Base-by-base conservation (phyloP, 2,888 invertebrate species). In the Seira ritae region DNA sequence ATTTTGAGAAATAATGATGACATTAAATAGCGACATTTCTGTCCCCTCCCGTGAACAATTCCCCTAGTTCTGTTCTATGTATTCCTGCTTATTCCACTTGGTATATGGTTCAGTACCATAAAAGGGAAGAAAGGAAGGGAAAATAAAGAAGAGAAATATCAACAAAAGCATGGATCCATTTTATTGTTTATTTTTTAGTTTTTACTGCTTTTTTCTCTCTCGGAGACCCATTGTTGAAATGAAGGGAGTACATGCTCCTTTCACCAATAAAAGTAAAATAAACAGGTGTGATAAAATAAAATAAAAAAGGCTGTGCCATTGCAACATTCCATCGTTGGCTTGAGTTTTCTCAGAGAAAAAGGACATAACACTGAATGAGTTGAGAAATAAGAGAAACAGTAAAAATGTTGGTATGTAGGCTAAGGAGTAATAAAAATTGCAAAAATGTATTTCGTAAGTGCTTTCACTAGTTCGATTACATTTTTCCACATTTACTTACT, bases 181-280 rank as follows among this genome's bases (percentile, higher is more conserved):
- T 74, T 20, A 60, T 62, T 73, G 65, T 84, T 46, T 87, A 77
- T 68, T 86, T 92, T 93, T 60, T 94, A 97, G 98, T 23, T 72
- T 72, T 62, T 71, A 71, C 55, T 55, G n/a, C 24, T 17, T 31
- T 60, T 24, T 62, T 60, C 15, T 20, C 15, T 15, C 17, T 46
- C 50, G 19, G 37, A 12, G 24, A n/a, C 62, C 19, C 19, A 65
- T 73, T 62, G 23, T 31, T 42, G 17, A 10, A 37, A 23, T 23
- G 19, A 24, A 68, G 24, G 22, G 17, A 1, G 42, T 72, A 3
- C 31, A 31, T 31, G 8, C 31, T 31, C n/a, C n/a, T 31, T 31
- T 31, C 31, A 2, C 31, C 31, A 31, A 31, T 31, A 31, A 31
- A 31, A 31, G 8, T 31, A 20, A 65, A 37, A 74, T 65, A 66